phyloP scores from a whole-genome alignment of 2,888 invertebrate species.

The Stratiomys singularior region DNA sequence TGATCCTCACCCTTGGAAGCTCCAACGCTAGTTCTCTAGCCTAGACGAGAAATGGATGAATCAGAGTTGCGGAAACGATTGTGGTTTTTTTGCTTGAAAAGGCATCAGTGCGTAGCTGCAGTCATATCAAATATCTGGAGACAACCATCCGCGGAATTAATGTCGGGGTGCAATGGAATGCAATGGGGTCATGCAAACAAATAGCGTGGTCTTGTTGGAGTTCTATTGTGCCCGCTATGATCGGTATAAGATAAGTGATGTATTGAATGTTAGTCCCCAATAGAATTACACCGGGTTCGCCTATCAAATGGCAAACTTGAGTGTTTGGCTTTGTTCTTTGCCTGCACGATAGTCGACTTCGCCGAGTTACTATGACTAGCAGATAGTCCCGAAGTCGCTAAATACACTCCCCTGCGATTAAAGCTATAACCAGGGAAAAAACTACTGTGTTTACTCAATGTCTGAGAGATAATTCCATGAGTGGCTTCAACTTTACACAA shows the following conservation, averaged over 20 bases:
- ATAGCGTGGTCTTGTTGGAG: neutral
- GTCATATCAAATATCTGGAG: constrained; percentile 21
- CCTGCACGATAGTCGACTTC: neutral
- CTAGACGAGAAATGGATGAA: neutral
- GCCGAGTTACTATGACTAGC: neutral
- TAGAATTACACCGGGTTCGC: neutral
- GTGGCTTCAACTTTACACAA: neutral
- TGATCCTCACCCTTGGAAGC: too few species aligned
- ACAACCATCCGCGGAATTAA: neutral
- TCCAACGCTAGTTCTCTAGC: too few species aligned
- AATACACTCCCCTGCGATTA: neutral
- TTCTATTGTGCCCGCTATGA: neutral
- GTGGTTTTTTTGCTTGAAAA: constrained; percentile 2
- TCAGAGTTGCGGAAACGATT: constrained; percentile 12
- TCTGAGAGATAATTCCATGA: neutral
- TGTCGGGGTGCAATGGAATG: neutral
- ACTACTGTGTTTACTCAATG: neutral
- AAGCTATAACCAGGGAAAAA: neutral
- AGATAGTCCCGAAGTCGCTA: neutral
- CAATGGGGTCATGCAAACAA: neutral
- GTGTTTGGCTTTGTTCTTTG: neutral
- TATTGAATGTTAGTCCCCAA: neutral
- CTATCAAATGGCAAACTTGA: neutral
- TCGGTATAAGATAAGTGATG: neutral
- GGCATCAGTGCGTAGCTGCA: neutral